Conservation (phyloP, 2,888 invertebrate genomes). For the Drosophila monieri region DNA sequence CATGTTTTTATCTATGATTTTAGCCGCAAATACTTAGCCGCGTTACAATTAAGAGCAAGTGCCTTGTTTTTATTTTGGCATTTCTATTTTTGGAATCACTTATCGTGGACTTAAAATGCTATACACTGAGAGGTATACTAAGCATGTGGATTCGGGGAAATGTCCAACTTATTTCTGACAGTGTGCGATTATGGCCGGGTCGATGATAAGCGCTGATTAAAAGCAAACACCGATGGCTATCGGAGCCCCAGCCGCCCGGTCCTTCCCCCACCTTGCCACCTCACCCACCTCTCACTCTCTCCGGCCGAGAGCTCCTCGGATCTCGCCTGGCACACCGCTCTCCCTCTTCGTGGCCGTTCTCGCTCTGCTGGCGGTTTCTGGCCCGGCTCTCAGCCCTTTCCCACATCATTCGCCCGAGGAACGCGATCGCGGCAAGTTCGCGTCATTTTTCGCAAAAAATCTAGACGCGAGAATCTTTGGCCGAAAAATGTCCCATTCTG, state of each 20-base stretch:
- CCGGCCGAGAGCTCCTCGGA: conserved; percentile 6
- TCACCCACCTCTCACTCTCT: not conserved
- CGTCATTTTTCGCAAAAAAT: not conserved
- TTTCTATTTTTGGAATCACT: conserved; percentile 2
- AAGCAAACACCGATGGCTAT: conserved; percentile 50
- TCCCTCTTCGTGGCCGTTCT: not conserved
- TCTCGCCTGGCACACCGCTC: not conserved
- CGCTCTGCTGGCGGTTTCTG: not conserved
- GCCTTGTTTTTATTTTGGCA: not conserved
- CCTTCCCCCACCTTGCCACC: too few relatives aligned
- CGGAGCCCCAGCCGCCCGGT: conserved; percentile 12
- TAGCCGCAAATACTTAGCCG: not conserved
- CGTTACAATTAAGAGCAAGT: not conserved
- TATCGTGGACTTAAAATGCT: conserved; percentile 1
- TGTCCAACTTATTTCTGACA: conserved; percentile 11
- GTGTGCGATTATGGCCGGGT: conserved; percentile 52
- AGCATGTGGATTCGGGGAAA: not conserved
- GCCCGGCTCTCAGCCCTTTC: conserved; percentile 13
- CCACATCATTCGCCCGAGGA: conserved; percentile 25
- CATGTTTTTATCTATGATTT: not conserved
- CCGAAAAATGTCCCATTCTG: conserved; percentile 4
- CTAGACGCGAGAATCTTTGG: not conserved
- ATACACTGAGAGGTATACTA: not conserved
- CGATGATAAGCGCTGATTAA: conserved; percentile 59
- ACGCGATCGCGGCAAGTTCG: conserved; percentile 26